A percentile compares a stretch with the other conserved stretches of the same genome.
These are phyloP conservation scores for Pterois miles DNA, from an alignment of 2,797 vertebrate species.

Conservation along the genomic window DNA sequence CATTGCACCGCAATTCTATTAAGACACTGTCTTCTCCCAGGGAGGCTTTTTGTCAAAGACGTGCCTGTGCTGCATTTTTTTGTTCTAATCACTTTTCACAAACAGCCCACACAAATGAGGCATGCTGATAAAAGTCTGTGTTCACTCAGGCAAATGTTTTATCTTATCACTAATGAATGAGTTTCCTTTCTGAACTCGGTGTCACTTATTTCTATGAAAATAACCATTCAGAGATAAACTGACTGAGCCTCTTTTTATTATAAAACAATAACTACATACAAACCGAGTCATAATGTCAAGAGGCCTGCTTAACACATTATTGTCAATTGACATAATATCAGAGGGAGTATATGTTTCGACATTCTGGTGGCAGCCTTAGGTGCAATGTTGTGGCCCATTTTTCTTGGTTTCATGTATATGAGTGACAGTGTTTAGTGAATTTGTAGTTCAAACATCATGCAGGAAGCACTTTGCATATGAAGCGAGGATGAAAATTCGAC, in stretches of 20 bases:
- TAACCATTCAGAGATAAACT: constrained; percentile 27
- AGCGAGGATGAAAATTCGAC: constrained; percentile 77
- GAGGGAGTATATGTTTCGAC: background rate
- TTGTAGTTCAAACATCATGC: constrained; percentile 41
- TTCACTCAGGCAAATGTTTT: constrained; percentile 60
- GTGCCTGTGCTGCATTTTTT: constrained; percentile 22
- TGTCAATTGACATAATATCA: constrained; percentile 2
- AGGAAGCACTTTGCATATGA: constrained; percentile 78
- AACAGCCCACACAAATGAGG: constrained; percentile 49
- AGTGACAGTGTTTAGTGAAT: constrained; percentile 31
- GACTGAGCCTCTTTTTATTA: constrained; percentile 5
- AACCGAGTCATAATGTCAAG: constrained; percentile 1
- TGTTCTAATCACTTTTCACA: constrained; percentile 42
- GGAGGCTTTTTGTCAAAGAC: constrained; percentile 5
- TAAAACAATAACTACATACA: constrained; percentile 1
- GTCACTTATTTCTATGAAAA: constrained; percentile 43
- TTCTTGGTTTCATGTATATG: constrained; percentile 11
- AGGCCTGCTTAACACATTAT: background rate
- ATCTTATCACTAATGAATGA: constrained; percentile 62
- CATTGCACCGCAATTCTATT: constrained; percentile 3
- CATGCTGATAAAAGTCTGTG: constrained; percentile 44
- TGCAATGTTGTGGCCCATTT: background rate
- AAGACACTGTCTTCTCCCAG: background rate
- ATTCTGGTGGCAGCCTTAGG: background rate
- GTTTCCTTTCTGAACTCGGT: constrained; percentile 25